Base-by-base conservation (phyloP, 2,797 vertebrate species). In the Cyclura pinguis region DNA sequence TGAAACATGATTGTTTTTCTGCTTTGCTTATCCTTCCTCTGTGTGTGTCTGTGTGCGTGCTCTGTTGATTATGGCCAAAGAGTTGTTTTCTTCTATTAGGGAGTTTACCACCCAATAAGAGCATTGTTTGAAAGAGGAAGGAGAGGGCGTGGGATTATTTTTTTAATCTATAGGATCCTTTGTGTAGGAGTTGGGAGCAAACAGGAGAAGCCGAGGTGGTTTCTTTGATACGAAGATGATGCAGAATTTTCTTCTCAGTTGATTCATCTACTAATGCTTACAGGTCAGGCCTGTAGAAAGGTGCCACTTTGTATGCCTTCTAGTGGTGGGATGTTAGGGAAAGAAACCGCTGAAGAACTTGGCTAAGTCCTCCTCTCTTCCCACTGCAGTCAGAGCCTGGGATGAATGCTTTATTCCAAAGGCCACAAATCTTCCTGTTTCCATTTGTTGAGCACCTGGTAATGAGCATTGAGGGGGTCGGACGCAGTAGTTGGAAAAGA, bases 121-220 rank as follows among this genome's bases (percentile, higher is more conserved):
- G 27, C 29, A 1, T 0, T 6, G 1, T 89, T 55, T 77, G 78
- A 88, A 52, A 38, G 52, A 88, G 74, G 81, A 91, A 74, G 86
- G 84, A 14, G 42, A 90, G 27, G 50, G 35, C 74, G 85, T 89
- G 80, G 42, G 87, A 29, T 10, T 94, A 74, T 90, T 92, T 91
- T 92, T 35, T 69, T 42, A 85, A 78, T 3, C 47, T 24, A 22
- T 87, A 73, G 74, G 55, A 62, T 59, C 73, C 69, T 16, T 77
- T 18, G 1, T 42, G 52, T 80, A 38, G 50, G 90, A 88, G 81
- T 84, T 47, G 27, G 12, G 73, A 77, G 35, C 8, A n/a, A 82
- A 50, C 85, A 67, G 52, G 52, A 89, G 62, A 29, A n/a, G 35
- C n/a, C 80, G 62, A 80, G 57, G n/a, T 77, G 8, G 57, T 88